phyloP scores from a whole-genome alignment of 2,797 vertebrate species.

The Dallia pectoralis region DNA sequence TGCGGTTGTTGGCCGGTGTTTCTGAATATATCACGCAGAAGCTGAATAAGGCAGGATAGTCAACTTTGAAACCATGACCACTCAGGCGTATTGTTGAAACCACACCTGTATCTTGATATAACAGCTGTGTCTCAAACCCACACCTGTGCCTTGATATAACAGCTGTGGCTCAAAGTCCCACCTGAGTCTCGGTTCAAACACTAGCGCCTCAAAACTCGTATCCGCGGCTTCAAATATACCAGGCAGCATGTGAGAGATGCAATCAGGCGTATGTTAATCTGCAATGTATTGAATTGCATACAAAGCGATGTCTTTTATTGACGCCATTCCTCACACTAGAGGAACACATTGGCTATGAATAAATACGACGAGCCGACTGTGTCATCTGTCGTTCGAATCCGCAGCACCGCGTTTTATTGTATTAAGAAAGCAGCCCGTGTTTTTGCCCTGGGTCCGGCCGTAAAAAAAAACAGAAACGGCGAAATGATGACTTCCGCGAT shows the following conservation, averaged over 20 bases:
- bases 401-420: slow-evolving; percentile 6
- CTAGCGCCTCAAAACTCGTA: too few species aligned
- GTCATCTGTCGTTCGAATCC: slow-evolving; percentile 38
- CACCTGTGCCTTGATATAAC: neutral
- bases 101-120: neutral
- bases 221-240: neutral
- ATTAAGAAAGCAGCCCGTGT: slow-evolving; percentile 43
- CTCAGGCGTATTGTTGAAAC: slow-evolving; percentile 39
- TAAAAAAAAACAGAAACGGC: slow-evolving; percentile 50
- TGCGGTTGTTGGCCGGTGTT: slow-evolving; percentile 10
- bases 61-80: slow-evolving; percentile 55
- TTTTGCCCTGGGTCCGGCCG: slow-evolving; percentile 27
- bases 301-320: neutral
- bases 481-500: slow-evolving; percentile 49
- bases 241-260: neutral
- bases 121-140: slow-evolving; percentile 7
- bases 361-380: slow-evolving; percentile 34
- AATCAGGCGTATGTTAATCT: neutral
- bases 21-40: slow-evolving; percentile 28
- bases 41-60: slow-evolving; percentile 46
- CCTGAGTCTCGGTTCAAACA: too few species aligned
- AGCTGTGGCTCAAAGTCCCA: neutral
- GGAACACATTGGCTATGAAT: slow-evolving; percentile 28
- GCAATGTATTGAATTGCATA: neutral
- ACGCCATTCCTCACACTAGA: neutral